Conservation (phyloP, 2,797 vertebrate species). For the Parauchenoglanis punctatus region DNA sequence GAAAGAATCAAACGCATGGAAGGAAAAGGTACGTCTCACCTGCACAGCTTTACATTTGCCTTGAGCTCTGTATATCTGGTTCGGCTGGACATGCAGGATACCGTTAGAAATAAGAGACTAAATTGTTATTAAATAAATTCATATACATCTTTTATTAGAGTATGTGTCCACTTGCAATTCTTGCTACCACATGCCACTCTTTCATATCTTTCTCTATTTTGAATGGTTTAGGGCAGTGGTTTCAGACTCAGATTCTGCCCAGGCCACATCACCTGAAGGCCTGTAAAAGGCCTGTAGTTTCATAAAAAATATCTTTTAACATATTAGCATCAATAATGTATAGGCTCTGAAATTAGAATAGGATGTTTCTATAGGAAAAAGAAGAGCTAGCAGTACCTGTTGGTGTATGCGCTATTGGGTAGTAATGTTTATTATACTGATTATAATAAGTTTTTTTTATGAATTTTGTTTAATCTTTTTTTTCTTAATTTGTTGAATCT, state of each 20-base stretch:
- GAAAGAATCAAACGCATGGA: constrained; percentile 89
- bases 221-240: neutral
- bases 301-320: too few species aligned
- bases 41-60: neutral
- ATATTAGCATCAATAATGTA: neutral
- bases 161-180: neutral
- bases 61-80: neutral
- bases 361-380: neutral
- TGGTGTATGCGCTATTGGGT: neutral
- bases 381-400: neutral
- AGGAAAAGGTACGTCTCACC: constrained; percentile 84
- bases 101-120: neutral
- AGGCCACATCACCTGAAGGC: neutral
- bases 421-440: neutral
- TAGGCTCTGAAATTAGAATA: neutral
- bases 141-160: neutral
- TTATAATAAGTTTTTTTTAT: neutral
- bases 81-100: neutral
- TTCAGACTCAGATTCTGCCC: neutral
- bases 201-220: neutral
- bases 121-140: neutral
- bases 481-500: too few species aligned
- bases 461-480: too few species aligned
- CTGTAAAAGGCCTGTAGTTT: neutral
- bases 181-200: neutral